A percentile compares a stretch with the other conserved stretches of the same genome.
These are phyloP conservation scores for Enteromius radiatus DNA, from an alignment of 2,797 vertebrate genomes.

Conservation along the genomic window DNA sequence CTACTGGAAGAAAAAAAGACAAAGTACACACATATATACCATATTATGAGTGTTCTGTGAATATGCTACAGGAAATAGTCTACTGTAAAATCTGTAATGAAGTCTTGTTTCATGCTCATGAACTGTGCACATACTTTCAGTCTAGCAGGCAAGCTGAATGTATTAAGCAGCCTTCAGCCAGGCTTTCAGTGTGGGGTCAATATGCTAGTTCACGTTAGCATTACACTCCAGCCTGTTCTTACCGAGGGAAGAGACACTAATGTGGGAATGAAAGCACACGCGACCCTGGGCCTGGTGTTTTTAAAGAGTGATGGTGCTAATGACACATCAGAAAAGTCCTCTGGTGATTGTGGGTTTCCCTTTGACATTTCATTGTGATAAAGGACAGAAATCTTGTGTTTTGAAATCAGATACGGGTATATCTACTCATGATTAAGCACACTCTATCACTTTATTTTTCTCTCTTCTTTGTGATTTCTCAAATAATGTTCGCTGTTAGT, in stretches of 20 bases:
- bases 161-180: constrained; percentile 76
- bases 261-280: constrained; percentile 68
- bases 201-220: constrained; percentile 73
- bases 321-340: constrained; percentile 79
- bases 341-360: constrained; percentile 67
- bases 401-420: constrained; percentile 86
- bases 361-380: constrained; percentile 78
- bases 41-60: constrained; percentile 81
- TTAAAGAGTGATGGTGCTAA: constrained; percentile 75
- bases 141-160: constrained; percentile 77
- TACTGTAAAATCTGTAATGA: constrained; percentile 73
- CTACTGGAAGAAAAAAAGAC: constrained; percentile 70
- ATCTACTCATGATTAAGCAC: constrained; percentile 82
- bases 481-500: constrained; percentile 68
- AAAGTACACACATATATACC: constrained; percentile 71
- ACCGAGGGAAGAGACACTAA: constrained; percentile 81
- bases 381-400: constrained; percentile 78
- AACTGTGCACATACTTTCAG: constrained; percentile 67
- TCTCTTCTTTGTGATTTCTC: constrained; percentile 65
- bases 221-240: constrained; percentile 80
- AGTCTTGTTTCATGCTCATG: constrained; percentile 74
- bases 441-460: constrained; percentile 81
- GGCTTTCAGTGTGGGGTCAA: constrained; percentile 64
- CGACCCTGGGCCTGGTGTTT: constrained; percentile 36
- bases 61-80: constrained; percentile 81